Conservation (phyloP, 2,888 invertebrate genomes). For the Chymomyza procnemis region DNA sequence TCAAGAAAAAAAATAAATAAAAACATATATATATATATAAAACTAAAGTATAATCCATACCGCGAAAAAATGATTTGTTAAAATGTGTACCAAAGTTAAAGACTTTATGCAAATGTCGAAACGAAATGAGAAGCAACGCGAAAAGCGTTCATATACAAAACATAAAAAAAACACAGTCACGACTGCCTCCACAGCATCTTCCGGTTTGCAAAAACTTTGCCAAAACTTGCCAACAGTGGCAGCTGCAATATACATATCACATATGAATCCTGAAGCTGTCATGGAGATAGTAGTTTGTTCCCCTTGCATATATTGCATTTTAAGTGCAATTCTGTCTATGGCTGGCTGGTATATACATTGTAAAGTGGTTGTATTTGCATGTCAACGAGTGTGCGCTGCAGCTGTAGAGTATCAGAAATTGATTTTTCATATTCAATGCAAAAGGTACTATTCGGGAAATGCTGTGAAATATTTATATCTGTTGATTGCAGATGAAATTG, state of each 20-base stretch:
- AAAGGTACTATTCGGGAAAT: slow-evolving; percentile 6
- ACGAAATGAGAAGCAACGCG: background rate
- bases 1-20: too few species aligned
- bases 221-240: background rate
- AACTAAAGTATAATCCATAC: too few species aligned
- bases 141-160: slow-evolving; percentile 36
- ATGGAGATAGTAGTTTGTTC: too few species aligned
- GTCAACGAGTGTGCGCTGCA: slow-evolving; percentile 11
- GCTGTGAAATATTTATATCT: background rate
- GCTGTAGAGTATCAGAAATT: slow-evolving; percentile 48
- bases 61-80: background rate
- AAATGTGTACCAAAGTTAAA: background rate
- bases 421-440: slow-evolving; percentile 62
- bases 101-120: background rate
- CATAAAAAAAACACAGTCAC: slow-evolving; percentile 46
- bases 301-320: background rate
- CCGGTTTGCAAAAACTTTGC: background rate
- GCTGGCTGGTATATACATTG: background rate
- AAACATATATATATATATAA: too few species aligned
- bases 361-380: background rate
- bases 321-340: background rate
- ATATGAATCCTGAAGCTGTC: slow-evolving; percentile 24
- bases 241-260: background rate
- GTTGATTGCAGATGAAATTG: background rate
- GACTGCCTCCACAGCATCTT: slow-evolving; percentile 15